phyloP scores from a whole-genome alignment of 1,140 invertebrate genomes.

The Rhagoletis pomonella region DNA sequence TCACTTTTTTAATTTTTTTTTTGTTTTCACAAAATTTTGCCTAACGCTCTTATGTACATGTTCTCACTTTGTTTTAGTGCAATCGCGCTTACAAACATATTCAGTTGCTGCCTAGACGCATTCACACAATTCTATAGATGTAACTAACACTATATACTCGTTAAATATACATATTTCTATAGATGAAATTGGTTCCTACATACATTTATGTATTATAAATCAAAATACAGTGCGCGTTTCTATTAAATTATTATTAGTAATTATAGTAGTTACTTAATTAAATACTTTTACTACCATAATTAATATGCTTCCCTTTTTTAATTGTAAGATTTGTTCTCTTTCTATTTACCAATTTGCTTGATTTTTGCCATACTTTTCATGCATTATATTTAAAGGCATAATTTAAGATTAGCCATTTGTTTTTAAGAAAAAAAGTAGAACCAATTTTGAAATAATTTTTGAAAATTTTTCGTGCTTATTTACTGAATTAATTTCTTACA shows the following conservation, averaged over 20 bases:
- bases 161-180: background rate
- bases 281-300: slow-evolving; percentile 60
- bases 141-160: background rate
- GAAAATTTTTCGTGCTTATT: too few relatives aligned
- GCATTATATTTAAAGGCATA: slow-evolving; percentile 2
- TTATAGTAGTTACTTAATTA: slow-evolving; percentile 60
- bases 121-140: background rate
- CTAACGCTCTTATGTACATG: too few relatives aligned
- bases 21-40: too few relatives aligned
- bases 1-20: background rate
- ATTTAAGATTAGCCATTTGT: background rate
- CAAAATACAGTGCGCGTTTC: slow-evolving; percentile 7
- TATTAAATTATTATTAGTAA: slow-evolving; percentile 29
- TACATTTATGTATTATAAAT: slow-evolving; percentile 1
- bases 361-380: slow-evolving; percentile 4
- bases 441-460: too few relatives aligned
- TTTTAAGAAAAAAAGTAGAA: background rate
- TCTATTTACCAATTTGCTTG: slow-evolving; percentile 7
- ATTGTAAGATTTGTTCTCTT: slow-evolving; percentile 28
- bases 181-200: background rate
- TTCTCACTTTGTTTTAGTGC: background rate
- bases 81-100: background rate
- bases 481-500: too few relatives aligned
- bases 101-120: too few relatives aligned
- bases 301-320: slow-evolving; percentile 40